Percentiles rank a stretch among this genome's conserved stretches.
Conservation (phyloP, 2,113 vertebrate genomes). For the Phoxinus phoxinus region DNA sequence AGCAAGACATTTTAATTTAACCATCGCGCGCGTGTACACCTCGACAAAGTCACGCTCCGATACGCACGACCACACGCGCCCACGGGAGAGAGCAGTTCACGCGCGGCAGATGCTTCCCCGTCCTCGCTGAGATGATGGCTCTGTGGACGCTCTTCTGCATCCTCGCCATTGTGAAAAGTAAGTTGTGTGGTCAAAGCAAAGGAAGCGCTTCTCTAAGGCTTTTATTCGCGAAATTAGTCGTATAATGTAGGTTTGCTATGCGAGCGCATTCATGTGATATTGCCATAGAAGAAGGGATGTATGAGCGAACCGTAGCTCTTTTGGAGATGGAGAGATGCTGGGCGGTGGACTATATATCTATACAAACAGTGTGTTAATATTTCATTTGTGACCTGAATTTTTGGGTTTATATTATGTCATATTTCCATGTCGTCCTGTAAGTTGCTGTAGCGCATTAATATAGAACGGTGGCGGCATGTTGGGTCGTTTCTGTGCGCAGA, state of each 20-base stretch:
- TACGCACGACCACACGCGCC: constrained; percentile 32
- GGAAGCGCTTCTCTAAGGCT: neutral
- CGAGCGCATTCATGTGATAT: no score
- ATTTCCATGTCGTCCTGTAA: neutral
- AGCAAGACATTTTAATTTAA: neutral
- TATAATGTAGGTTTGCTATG: neutral
- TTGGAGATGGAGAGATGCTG: constrained; percentile 15
- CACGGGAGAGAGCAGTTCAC: constrained; percentile 39
- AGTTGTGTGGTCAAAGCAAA: constrained; percentile 61
- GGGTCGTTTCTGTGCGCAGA: constrained; percentile 39
- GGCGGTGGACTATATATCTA: neutral
- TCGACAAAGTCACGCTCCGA: constrained; percentile 25
- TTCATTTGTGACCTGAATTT: neutral
- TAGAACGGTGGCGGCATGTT: constrained; percentile 44
- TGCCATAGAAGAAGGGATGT: neutral
- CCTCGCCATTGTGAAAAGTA: constrained; percentile 78
- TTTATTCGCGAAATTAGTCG: neutral
- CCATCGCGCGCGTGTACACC: neutral
- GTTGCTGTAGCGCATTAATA: constrained; percentile 5
- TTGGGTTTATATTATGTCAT: neutral
- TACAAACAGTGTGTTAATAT: constrained; percentile 17
- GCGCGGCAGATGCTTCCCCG: constrained; percentile 47
- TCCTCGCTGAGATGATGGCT: constrained; percentile 65
- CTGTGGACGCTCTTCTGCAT: constrained; percentile 69
- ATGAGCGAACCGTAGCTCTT: neutral